phyloP scores from a whole-genome alignment of 2,797 vertebrate species.

The Coregonus ussuriensis region DNA sequence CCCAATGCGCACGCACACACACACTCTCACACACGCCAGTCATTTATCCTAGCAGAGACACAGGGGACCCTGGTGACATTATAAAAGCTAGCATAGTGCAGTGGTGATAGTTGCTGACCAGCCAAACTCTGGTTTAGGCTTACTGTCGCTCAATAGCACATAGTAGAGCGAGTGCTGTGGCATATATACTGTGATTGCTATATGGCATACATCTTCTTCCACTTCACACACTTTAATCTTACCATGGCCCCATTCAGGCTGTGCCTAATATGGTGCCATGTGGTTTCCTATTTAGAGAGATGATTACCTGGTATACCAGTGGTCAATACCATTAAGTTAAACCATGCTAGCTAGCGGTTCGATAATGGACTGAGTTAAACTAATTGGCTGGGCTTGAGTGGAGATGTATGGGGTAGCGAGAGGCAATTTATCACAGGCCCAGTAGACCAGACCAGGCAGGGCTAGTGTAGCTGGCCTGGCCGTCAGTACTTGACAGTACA shows the following conservation, averaged over 20 bases:
- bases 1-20: neutral
- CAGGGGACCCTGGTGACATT: constrained; percentile 53
- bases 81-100: constrained; percentile 46
- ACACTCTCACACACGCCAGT: neutral
- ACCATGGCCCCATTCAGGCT: neutral
- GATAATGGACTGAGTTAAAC: constrained; percentile 40
- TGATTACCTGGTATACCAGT: neutral
- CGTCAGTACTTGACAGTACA: neutral
- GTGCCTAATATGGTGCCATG: neutral
- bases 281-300: neutral
- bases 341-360: constrained; percentile 25
- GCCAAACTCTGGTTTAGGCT: constrained; percentile 40
- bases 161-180: constrained; percentile 38
- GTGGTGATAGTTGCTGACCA: constrained; percentile 59
- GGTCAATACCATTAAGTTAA: constrained; percentile 30
- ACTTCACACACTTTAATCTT: neutral
- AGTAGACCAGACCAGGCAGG: constrained; percentile 3
- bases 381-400: constrained; percentile 9
- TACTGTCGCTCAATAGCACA: constrained; percentile 18
- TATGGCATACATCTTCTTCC: constrained; percentile 13
- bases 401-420: constrained; percentile 18
- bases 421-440: constrained; percentile 24
- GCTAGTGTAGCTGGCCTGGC: neutral
- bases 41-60: constrained; percentile 1
- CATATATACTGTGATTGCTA: constrained; percentile 24